phyloP scores from a whole-genome alignment of 2,113 vertebrate species.

The Campylorhamphus procurvoides region DNA sequence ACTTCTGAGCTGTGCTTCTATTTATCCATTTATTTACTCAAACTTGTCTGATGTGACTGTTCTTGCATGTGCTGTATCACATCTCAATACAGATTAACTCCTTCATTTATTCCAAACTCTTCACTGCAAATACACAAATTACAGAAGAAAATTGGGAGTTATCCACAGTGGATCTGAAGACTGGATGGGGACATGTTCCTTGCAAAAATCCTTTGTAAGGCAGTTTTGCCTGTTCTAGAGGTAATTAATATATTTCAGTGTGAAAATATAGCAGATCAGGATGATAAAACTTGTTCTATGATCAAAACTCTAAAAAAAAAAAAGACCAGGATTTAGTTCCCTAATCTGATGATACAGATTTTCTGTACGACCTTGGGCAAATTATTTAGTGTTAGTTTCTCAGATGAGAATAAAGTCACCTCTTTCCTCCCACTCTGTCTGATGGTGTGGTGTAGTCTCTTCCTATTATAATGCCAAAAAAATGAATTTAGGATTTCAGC shows the following conservation, averaged over 20 bases:
- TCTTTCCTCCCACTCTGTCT: conserved; percentile 3
- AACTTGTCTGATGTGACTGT: neutral
- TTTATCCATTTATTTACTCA: conserved; percentile 19
- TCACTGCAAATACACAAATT: neutral
- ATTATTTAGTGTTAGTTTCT: neutral
- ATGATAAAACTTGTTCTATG: neutral
- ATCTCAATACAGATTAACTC: neutral
- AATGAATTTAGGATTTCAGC: neutral
- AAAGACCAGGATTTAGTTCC: neutral
- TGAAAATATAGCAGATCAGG: neutral
- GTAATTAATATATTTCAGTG: neutral
- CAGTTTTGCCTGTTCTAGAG: neutral
- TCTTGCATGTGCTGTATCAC: neutral
- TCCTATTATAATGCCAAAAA: neutral
- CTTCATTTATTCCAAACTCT: neutral
- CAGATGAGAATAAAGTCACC: conserved; percentile 8
- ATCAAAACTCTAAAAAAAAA: neutral
- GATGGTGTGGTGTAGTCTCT: neutral
- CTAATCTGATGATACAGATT: neutral
- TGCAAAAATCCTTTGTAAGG: neutral
- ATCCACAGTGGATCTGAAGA: neutral
- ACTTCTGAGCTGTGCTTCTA: neutral
- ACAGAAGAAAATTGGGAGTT: neutral
- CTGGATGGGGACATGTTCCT: neutral
- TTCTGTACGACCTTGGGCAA: neutral